phyloP scores from a whole-genome alignment of 2,888 invertebrate genomes.

The Ormyrus rosae region DNA sequence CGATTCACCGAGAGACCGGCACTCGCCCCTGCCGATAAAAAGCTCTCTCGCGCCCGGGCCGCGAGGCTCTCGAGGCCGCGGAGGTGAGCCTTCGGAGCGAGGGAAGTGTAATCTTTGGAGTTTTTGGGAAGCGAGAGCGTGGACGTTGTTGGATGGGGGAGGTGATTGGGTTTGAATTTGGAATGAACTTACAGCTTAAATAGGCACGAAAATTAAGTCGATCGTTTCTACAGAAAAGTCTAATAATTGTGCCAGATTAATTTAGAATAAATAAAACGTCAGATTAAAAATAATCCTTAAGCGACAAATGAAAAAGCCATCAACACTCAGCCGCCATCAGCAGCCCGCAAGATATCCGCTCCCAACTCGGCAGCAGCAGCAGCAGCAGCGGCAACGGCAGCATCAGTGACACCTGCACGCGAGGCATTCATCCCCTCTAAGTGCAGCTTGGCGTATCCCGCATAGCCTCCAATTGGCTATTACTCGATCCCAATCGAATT shows the following conservation, averaged over 20 bases:
- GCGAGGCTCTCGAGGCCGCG: too few species aligned
- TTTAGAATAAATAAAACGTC: too few species aligned
- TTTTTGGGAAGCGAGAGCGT: too few species aligned
- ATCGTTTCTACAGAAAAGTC: too few species aligned
- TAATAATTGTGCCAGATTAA: too few species aligned
- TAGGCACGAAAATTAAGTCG: too few species aligned
- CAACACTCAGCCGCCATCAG: not conserved
- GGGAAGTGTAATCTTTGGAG: not conserved
- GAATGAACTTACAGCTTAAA: too few species aligned
- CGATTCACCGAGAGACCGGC: not conserved
- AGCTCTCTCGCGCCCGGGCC: not conserved
- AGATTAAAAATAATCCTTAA: not conserved
- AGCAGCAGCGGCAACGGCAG: too few species aligned
- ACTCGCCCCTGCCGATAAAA: constrained; percentile 29
- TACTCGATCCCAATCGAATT: constrained; percentile 70
- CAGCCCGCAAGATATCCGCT: too few species aligned
- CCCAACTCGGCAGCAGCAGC: too few species aligned
- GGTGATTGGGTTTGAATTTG: too few species aligned
- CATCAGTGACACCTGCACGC: constrained; percentile 1
- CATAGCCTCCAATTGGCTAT: constrained; percentile 67
- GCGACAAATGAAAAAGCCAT: not conserved
- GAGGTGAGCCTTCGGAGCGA: not conserved
- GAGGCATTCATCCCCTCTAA: not conserved
- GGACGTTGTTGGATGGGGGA: too few species aligned
- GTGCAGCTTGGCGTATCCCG: not conserved